Conservation (phyloP, 2,797 vertebrate species). For the Anguilla megastoma region DNA sequence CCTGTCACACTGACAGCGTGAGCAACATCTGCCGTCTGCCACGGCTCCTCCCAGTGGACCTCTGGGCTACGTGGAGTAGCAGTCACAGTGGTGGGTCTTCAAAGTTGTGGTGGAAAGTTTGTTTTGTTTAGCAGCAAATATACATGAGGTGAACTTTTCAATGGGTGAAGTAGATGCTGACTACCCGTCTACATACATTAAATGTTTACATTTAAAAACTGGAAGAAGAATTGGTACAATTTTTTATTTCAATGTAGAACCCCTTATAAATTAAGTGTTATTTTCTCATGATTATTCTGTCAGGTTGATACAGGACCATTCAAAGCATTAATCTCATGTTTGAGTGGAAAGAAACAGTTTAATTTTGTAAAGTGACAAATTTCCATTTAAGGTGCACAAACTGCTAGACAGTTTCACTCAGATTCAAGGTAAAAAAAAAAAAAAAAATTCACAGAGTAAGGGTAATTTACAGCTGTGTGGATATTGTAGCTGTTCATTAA, state of each 20-base stretch:
- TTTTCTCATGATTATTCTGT: background rate
- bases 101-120: background rate
- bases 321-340: background rate
- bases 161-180: background rate
- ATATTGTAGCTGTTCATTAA: background rate
- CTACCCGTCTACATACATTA: background rate
- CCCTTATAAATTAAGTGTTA: background rate
- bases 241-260: background rate
- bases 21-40: constrained; percentile 12
- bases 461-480: constrained; percentile 11
- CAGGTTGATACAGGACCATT: background rate
- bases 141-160: background rate
- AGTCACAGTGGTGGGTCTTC: background rate
- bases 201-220: background rate
- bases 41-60: background rate
- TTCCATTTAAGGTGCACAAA: background rate
- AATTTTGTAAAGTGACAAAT: background rate
- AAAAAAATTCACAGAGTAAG: background rate
- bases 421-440: background rate
- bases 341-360: background rate
- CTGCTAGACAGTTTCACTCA: background rate
- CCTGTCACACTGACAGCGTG: background rate
- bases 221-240: background rate
- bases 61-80: background rate
- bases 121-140: background rate